Evolutionary conservation across 2,888 invertebrate genomes (phyloP), one percentile per base, ranked within the genome.

Genomic region (Lysandra coridon): DNA sequence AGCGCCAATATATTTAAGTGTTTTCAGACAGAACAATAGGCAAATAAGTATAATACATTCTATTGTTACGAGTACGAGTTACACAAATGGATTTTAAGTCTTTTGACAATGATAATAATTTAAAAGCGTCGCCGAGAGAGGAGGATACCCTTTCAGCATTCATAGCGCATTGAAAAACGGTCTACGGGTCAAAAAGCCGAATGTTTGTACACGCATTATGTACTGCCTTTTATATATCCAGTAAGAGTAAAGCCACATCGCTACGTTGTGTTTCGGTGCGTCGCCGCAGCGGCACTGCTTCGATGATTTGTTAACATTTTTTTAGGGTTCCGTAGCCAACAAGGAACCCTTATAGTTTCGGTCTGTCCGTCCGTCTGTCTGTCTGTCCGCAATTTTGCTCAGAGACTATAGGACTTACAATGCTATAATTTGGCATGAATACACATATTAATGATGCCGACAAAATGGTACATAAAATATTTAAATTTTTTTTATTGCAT

Each of bases 81-180:
- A 62, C 62, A 73, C 87, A 88, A 89, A 90, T 88, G 88, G 87
- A 87, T 88, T 88, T 91, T 88, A 86, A 86, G 87, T 86, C 87
- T 87, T 88, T 89, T 88, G 84, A 87, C 88, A 88, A 87, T 90
- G 89, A 90, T 91, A 89, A 89, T 91, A 90, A 91, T 89, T 90
- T 91, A 90, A 91, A 92, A 91, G 88, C 86, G 83, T 83, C 83
- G 87, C 86, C 84, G 87, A 88, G 88, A 87, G 90, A 84, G 88
- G 84, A 85, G 90, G 88, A 89, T 88, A 89, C 91, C 92, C 91
- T 92, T 92, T 92, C 88, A 88, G 86, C 83, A 84, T 86, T 89
- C 87, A 89, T 89, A 91, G 88, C 87, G 87, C 89, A 90, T 91
- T 92, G 90, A 92, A 92, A 92, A 90, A 89, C 89, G 87, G 87